Percentiles rank a stretch among this genome's conserved stretches.
phyloP scores from a whole-genome alignment of 1,140 invertebrate genomes.

The Linepithema humile region DNA sequence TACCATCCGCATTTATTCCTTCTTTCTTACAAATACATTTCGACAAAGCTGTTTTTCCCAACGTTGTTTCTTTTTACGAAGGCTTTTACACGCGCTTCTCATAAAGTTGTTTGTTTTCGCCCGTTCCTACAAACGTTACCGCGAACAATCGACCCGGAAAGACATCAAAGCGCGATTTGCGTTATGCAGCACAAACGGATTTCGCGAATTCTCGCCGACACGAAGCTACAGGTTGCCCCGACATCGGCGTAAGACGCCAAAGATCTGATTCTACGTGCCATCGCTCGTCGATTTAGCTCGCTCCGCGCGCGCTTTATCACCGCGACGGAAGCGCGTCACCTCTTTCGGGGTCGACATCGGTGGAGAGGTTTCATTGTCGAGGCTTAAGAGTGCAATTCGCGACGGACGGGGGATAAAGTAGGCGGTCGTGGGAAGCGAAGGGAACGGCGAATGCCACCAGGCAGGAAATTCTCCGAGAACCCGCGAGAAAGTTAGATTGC shows the following conservation, averaged over 20 bases:
- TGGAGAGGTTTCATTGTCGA: constrained; percentile 4
- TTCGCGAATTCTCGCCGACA: constrained; percentile 43
- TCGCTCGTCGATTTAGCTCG: constrained; percentile 29
- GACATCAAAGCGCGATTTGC: constrained; percentile 36
- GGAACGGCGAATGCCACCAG: constrained; percentile 6
- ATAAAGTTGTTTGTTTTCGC: constrained; percentile 25
- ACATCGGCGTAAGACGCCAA: not conserved
- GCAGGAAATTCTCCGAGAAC: constrained; percentile 62
- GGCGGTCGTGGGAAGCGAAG: not conserved
- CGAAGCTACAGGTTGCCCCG: constrained; percentile 64
- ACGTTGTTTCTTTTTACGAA: constrained; percentile 1
- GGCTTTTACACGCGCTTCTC: not conserved
- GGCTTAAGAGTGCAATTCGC: constrained; percentile 52
- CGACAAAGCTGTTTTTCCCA: not conserved
- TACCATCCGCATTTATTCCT: not conserved
- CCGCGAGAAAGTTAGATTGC: constrained; percentile 77
- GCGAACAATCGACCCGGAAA: constrained; percentile 7
- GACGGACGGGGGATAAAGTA: constrained; percentile 24
- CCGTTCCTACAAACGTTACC: constrained; percentile 9
- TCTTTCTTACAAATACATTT: not conserved
- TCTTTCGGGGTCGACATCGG: not conserved
- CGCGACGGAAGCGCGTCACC: not conserved
- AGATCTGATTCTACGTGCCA: constrained; percentile 29
- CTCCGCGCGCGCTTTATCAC: constrained; percentile 41
- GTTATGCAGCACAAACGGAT: not conserved